phyloP scores from a whole-genome alignment of 2,888 invertebrate genomes.

The Drosophila quasianomalipes region DNA sequence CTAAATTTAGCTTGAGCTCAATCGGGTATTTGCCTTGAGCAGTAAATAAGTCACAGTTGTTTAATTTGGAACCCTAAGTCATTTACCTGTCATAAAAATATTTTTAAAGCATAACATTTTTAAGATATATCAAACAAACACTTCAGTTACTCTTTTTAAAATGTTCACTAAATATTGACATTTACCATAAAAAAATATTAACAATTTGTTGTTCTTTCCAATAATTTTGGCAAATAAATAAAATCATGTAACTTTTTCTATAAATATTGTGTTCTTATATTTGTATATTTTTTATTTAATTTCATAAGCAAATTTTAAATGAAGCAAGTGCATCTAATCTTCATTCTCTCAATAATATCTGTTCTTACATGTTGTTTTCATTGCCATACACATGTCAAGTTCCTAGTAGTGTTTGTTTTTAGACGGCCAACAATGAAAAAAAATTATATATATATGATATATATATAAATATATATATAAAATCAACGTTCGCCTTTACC shows the following conservation, averaged over 20 bases:
- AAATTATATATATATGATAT: neutral
- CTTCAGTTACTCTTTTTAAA: neutral
- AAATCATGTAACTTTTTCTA: neutral
- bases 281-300: neutral
- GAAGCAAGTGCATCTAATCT: neutral
- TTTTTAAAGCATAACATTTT: neutral
- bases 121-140: neutral
- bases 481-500: slow-evolving; percentile 50
- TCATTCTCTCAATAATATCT: neutral
- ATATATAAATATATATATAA: neutral
- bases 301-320: neutral
- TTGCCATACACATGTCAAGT: slow-evolving; percentile 59
- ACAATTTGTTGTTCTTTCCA: neutral
- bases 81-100: neutral
- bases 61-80: neutral
- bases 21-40: neutral
- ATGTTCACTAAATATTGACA: neutral
- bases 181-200: neutral
- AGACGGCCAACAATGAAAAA: slow-evolving; percentile 17
- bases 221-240: neutral
- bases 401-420: slow-evolving; percentile 52
- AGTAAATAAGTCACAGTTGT: neutral
- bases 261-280: neutral
- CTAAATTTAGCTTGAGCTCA: neutral
- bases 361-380: slow-evolving; percentile 20